A percentile compares a stretch with the other conserved stretches of the same genome.
Evolutionary conservation across 2,888 invertebrate genomes (phyloP).

Genomic region (Liodrosophila aerea): DNA sequence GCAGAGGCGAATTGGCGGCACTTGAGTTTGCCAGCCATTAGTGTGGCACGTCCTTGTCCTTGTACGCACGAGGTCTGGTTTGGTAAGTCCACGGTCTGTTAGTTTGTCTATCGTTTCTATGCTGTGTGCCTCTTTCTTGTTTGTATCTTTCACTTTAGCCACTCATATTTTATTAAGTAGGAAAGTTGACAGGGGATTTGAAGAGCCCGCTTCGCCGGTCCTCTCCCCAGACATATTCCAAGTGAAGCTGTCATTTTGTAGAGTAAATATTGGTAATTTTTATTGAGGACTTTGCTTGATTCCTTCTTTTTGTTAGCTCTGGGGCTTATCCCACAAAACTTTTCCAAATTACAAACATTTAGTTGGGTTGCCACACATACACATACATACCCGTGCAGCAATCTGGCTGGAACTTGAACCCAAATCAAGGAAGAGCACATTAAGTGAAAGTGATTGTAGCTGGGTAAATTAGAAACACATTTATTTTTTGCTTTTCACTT

Average conservation of each 20-base stretch:
- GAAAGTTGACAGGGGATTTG: conserved; percentile 78
- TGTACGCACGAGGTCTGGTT: conserved; percentile 6
- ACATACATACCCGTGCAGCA: too few species aligned
- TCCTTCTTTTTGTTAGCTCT: conserved; percentile 28
- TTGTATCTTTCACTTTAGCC: conserved; percentile 64
- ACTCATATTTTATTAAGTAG: conserved; percentile 77
- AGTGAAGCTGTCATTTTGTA: conserved; percentile 71
- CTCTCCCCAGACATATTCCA: conserved; percentile 1
- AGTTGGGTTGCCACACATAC: conserved; percentile 31
- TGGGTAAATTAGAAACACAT: conserved; percentile 55
- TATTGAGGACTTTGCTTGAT: conserved; percentile 74
- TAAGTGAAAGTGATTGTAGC: conserved; percentile 61
- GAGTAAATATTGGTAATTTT: conserved; percentile 78
- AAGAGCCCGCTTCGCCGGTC: conserved; percentile 11
- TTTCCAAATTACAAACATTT: conserved; percentile 67
- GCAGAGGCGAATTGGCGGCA: conserved; percentile 48
- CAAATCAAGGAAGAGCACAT: conserved; percentile 48
- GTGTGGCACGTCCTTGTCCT: conserved; percentile 65
- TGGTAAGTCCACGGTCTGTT: neutral
- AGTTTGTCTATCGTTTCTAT: conserved; percentile 4
- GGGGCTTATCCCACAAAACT: conserved; percentile 54
- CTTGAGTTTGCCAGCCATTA: conserved; percentile 70
- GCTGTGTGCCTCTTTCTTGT: conserved; percentile 28
- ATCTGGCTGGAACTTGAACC: conserved; percentile 51
- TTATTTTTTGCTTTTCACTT: conserved; percentile 10